phyloP scores from a whole-genome alignment of 2,113 vertebrate species.

The Talpa occidentalis region DNA sequence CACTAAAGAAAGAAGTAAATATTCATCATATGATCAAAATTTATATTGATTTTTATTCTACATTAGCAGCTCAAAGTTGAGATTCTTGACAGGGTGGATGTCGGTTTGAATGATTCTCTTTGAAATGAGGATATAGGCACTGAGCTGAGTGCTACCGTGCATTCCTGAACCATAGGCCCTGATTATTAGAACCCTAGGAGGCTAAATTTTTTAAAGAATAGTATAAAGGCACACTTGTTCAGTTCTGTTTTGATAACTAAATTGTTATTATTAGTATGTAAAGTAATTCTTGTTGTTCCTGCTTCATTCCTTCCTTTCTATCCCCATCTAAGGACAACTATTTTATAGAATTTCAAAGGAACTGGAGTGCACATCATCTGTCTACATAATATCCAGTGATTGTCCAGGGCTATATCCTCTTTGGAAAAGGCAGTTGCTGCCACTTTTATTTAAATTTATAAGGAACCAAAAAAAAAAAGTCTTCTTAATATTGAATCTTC shows the following conservation, averaged over 20 bases:
- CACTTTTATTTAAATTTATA: constrained; percentile 88
- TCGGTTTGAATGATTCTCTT: constrained; percentile 92
- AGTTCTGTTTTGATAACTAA: constrained; percentile 87
- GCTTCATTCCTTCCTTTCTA: constrained; percentile 73
- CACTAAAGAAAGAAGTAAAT: constrained; percentile 89
- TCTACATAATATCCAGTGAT: constrained; percentile 86
- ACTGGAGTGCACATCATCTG: constrained; percentile 64
- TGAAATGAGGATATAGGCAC: constrained; percentile 89
- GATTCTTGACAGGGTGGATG: constrained; percentile 88
- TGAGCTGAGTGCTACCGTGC: constrained; percentile 82
- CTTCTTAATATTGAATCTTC: constrained; percentile 82
- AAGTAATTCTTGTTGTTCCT: constrained; percentile 85
- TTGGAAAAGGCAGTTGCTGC: constrained; percentile 85
- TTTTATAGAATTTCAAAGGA: constrained; percentile 82
- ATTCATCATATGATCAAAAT: constrained; percentile 96
- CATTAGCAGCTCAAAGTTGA: constrained; percentile 92
- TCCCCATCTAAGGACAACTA: constrained; percentile 78
- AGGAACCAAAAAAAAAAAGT: constrained; percentile 83
- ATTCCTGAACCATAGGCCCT: constrained; percentile 86
- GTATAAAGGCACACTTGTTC: constrained; percentile 85
- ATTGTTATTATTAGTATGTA: constrained; percentile 87
- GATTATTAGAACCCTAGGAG: constrained; percentile 85
- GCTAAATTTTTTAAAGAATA: constrained; percentile 84
- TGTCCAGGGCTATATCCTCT: constrained; percentile 83
- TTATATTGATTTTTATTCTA: constrained; percentile 94